phyloP scores from a whole-genome alignment of 92 coral and sea anemone species.

The Paragorgia papillata region DNA sequence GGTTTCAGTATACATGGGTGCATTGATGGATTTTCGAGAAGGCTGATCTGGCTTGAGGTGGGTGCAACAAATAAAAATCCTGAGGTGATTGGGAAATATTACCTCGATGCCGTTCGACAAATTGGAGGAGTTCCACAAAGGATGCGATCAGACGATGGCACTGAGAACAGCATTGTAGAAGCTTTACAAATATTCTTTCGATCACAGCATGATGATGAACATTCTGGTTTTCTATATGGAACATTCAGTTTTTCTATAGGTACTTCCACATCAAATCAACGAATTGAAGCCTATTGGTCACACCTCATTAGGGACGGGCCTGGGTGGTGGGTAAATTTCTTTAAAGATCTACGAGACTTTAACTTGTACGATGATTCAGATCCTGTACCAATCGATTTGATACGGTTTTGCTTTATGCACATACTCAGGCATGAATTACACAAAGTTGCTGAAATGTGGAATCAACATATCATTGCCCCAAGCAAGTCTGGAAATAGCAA shows the following conservation, averaged over 20 bases:
- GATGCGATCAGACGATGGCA: constrained; percentile 17
- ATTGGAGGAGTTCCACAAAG: constrained; percentile 36
- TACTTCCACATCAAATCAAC: too few species aligned
- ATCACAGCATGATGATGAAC: too few species aligned
- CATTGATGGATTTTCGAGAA: too few species aligned
- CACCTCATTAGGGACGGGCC: constrained; percentile 35
- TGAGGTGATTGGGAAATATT: constrained; percentile 34
- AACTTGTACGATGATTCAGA: too few species aligned
- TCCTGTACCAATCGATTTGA: too few species aligned
- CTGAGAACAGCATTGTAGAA: too few species aligned
- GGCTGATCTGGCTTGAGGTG: background rate
- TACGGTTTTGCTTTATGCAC: constrained; percentile 18
- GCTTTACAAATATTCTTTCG: too few species aligned
- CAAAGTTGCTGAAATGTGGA: constrained; percentile 10
- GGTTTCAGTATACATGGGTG: constrained; percentile 14
- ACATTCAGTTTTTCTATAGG: constrained; percentile 18
- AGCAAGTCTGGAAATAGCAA: too few species aligned
- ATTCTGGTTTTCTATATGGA: constrained; percentile 30
- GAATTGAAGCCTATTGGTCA: too few species aligned
- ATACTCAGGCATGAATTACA: background rate
- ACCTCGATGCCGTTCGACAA: constrained; percentile 27
- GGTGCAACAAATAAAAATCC: too few species aligned
- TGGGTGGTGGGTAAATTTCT: constrained; percentile 29
- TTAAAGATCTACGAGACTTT: constrained; percentile 15
- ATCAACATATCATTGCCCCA: background rate